A percentile compares a stretch with the other conserved stretches of the same genome.
These are phyloP conservation scores for Strix uralensis DNA, from an alignment of 2,113 vertebrate species.

Conservation along the genomic window DNA sequence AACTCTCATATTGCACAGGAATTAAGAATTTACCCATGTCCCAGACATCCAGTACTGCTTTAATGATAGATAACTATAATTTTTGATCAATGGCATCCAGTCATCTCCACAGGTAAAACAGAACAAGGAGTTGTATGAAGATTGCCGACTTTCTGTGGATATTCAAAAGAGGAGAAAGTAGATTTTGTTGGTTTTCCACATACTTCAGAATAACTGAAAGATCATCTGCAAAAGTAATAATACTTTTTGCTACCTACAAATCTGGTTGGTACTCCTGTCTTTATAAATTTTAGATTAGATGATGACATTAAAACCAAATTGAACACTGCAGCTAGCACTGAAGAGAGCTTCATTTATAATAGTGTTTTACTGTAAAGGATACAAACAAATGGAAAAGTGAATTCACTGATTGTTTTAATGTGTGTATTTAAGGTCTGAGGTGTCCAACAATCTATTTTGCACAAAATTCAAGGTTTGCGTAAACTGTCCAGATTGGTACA, in stretches of 20 bases:
- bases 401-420: background rate
- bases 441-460: background rate
- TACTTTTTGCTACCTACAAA: background rate
- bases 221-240: background rate
- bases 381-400: background rate
- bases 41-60: background rate
- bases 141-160: background rate
- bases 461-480: background rate
- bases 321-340: background rate
- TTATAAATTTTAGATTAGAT: background rate
- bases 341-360: background rate
- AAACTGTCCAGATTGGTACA: background rate
- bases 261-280: background rate
- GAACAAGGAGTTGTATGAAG: background rate
- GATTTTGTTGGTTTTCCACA: background rate
- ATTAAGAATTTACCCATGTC: background rate
- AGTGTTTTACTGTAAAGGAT: background rate
- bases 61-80: background rate
- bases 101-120: background rate
- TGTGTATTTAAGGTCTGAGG: background rate
- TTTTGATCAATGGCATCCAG: background rate
- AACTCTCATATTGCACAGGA: background rate
- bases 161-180: background rate
- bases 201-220: background rate
- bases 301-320: background rate